phyloP scores from a whole-genome alignment of 2,797 vertebrate species.

The Dermochelys coriacea region DNA sequence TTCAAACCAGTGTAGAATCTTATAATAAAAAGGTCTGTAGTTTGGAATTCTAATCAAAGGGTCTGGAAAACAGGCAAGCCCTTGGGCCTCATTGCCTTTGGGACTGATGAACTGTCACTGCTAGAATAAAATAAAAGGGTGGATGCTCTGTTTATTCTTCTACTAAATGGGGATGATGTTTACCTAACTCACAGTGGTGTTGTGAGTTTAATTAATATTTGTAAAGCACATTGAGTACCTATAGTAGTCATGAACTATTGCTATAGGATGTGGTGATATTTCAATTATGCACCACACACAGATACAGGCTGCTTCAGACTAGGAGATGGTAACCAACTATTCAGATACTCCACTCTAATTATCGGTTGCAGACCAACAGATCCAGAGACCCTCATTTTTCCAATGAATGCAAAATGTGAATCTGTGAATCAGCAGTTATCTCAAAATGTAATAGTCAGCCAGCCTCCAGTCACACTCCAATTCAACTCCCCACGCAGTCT shows the following conservation, averaged over 20 bases:
- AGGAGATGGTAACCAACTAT: not conserved
- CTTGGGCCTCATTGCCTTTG: not conserved
- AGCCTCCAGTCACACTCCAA: not conserved
- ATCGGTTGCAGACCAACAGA: not conserved
- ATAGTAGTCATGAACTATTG: not conserved
- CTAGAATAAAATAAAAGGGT: not conserved
- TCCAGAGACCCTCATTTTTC: not conserved
- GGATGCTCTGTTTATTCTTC: not conserved
- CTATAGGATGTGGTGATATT: not conserved
- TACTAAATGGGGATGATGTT: not conserved
- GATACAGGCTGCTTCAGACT: not conserved
- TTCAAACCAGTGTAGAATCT: not conserved
- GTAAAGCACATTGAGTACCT: not conserved
- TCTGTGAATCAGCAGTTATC: not conserved
- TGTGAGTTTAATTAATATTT: not conserved
- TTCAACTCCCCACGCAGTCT: not conserved
- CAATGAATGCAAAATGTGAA: slow-evolving; percentile 10
- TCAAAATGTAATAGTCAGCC: not conserved
- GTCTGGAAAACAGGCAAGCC: not conserved
- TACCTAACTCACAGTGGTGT: not conserved
- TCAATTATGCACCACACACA: not conserved
- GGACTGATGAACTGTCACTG: not conserved
- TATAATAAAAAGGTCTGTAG: not conserved
- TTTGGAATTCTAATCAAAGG: not conserved
- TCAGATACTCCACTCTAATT: not conserved